Percentiles rank a stretch among this genome's conserved stretches.
Conservation (phyloP, 2,113 vertebrate genomes). For the Sapajus apella region DNA sequence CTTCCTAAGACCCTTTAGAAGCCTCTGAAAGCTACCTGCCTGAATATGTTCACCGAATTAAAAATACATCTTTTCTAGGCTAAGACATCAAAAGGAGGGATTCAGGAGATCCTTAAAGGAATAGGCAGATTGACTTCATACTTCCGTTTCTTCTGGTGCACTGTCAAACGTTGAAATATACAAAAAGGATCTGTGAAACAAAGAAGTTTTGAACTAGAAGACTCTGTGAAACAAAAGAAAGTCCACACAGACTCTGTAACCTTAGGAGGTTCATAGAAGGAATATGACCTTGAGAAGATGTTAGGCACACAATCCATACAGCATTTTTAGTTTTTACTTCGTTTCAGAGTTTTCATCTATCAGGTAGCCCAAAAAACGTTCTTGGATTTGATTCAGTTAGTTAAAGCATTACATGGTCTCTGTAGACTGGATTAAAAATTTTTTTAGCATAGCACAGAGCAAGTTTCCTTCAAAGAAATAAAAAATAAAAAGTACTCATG, state of each 20-base stretch:
- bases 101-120: background rate
- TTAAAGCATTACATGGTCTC: background rate
- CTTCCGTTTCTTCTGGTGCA: slow-evolving; percentile 1
- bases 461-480: slow-evolving; percentile 2
- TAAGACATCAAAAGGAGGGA: background rate
- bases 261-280: background rate
- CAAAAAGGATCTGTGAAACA: background rate
- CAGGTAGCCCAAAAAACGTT: background rate
- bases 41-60: slow-evolving; percentile 25
- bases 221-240: background rate
- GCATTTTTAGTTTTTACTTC: background rate
- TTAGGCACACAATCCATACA: background rate
- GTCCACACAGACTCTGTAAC: background rate
- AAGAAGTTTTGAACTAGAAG: background rate
- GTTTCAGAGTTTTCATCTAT: background rate
- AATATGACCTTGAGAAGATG: background rate
- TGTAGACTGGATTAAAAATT: background rate
- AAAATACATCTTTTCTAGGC: background rate
- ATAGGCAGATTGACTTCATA: background rate
- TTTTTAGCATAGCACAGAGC: background rate
- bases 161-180: background rate
- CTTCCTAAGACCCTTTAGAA: background rate
- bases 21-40: background rate
- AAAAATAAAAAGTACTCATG: background rate
- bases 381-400: background rate